Percentiles rank a stretch among this genome's conserved stretches.
phyloP scores from a whole-genome alignment of 2,888 invertebrate genomes.

The Hypsopygia costalis region DNA sequence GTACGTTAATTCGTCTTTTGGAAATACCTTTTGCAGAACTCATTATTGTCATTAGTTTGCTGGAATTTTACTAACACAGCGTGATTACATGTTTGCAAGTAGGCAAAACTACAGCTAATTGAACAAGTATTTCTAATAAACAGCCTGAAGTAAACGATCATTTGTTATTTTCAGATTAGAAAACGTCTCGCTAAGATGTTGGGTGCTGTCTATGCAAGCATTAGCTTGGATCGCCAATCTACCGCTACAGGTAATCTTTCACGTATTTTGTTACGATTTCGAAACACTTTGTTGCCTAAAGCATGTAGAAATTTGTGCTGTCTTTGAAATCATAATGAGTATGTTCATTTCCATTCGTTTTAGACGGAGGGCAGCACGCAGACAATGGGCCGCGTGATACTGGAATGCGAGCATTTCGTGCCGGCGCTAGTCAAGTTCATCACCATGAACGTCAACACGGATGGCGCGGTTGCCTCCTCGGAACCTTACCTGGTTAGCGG shows the following conservation, averaged over 20 bases:
- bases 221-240: conserved; percentile 86
- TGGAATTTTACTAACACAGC: too few species aligned
- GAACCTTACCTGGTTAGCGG: conserved; percentile 64
- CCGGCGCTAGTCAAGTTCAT: conserved; percentile 84
- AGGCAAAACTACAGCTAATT: too few species aligned
- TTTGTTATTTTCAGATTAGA: conserved; percentile 48
- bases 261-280: too few species aligned
- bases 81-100: too few species aligned
- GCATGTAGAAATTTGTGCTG: too few species aligned
- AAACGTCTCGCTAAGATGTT: conserved; percentile 81
- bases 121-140: too few species aligned
- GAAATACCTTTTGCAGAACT: too few species aligned
- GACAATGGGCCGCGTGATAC: conserved; percentile 82
- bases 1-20: too few species aligned
- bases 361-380: conserved; percentile 69
- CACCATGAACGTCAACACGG: conserved; percentile 78
- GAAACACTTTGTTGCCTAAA: too few species aligned
- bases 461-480: conserved; percentile 56
- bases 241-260: conserved; percentile 60
- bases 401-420: conserved; percentile 84
- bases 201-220: conserved; percentile 89
- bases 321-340: too few species aligned
- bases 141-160: conserved; percentile 18
- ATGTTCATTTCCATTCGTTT: conserved; percentile 7
- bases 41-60: too few species aligned